phyloP scores from a whole-genome alignment of 2,797 vertebrate species.

The Sparidentex hasta region DNA sequence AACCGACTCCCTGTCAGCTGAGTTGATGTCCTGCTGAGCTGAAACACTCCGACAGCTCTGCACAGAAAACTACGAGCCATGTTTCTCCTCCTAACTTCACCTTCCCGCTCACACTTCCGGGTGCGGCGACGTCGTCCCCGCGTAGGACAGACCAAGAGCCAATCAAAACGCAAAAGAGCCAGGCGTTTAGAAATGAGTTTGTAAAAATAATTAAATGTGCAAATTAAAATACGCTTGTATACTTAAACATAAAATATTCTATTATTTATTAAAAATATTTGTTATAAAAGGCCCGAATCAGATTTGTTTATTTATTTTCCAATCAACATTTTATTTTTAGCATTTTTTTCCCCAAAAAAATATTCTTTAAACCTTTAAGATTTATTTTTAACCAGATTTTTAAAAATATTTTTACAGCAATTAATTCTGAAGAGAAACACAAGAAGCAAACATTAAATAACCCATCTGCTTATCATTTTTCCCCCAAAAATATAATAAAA shows the following conservation, averaged over 20 bases:
- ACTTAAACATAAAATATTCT: no score
- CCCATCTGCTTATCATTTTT: no score
- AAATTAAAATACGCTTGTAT: not conserved
- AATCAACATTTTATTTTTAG: no score
- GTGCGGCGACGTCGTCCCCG: not conserved
- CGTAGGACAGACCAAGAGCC: not conserved
- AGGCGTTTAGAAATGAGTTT: not conserved
- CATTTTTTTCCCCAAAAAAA: no score
- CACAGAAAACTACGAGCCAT: constrained; percentile 66
- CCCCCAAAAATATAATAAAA: no score
- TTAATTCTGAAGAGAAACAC: no score
- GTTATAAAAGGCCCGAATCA: not conserved
- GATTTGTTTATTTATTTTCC: no score
- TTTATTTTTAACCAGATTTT: no score
- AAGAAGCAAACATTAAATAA: no score
- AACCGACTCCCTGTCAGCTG: constrained; percentile 37
- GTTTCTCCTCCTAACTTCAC: constrained; percentile 16
- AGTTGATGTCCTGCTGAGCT: constrained; percentile 12
- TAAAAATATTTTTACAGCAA: no score
- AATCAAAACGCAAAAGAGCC: not conserved
- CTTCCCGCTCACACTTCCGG: constrained; percentile 33
- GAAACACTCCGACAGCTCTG: constrained; percentile 27
- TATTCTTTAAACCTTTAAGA: no score
- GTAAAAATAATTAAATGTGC: not conserved
- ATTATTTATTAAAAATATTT: not conserved